Evolutionary conservation across 2,888 invertebrate genomes (phyloP), one percentile per base, ranked within the genome.

Genomic region (Exocentrus adspersus): DNA sequence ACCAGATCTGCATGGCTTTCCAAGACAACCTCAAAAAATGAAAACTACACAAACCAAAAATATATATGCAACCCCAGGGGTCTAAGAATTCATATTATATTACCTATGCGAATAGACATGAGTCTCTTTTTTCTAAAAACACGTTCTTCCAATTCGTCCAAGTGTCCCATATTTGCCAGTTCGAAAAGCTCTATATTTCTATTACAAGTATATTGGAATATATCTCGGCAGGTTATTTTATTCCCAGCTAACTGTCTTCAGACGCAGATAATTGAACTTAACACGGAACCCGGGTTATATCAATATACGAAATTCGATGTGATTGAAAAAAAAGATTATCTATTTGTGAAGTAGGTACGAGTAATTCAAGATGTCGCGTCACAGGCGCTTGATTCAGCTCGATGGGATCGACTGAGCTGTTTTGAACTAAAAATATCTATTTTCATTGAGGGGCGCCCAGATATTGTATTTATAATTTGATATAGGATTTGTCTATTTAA

Each of bases 41-140:
- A 3, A 28, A 28, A 28, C 28, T 28, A 28, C 3, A 28, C 7
- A 28, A 6, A 28, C 28, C 28, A 28, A 28, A 32, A 10, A 32
- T 32, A 10, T n/a, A 32, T 2, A 32, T 32, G n/a, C 2, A 32
- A 2, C 32, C 32, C 7, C n/a, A 5, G 2, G 7, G 5, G 2
- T 43, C 9, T 43, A 2, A 43, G 9, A 14, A 42, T 42, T 42
- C 42, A 42, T 17, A 69, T 67, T 2, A 32, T 32, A 10, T 64
- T 58, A 71, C 71, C 71, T 51, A 71, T 71, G 46, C 69, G 41
- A 46, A 71, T 71, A 9, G 71, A 71, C 65, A 65, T 69, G 37
- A 71, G 53, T 48, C 71, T 59, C 32, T 28, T 52, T 1, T 67
- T 64, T 14, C 71, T 58, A 51, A 62, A 71, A 9, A 53, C 50